phyloP scores from a whole-genome alignment of 2,797 vertebrate genomes.

The Alauda arvensis region DNA sequence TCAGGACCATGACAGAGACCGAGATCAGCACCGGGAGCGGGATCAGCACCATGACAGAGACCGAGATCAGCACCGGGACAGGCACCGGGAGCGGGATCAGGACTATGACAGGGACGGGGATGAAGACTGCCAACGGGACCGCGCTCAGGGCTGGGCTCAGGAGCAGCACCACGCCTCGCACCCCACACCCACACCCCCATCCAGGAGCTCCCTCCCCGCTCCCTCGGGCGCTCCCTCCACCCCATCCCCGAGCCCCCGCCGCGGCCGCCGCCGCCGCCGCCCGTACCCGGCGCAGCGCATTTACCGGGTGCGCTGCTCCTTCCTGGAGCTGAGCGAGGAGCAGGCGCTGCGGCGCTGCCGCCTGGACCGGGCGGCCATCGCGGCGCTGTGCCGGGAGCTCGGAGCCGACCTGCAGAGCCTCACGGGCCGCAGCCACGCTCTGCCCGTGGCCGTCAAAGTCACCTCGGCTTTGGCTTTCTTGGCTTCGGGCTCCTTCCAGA shows the following conservation, averaged over 20 bases:
- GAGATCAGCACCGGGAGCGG: neutral
- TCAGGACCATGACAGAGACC: neutral
- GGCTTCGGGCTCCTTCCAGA: constrained; percentile 1
- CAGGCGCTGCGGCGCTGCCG: constrained; percentile 8
- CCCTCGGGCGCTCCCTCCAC: neutral
- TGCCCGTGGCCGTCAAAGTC: constrained; percentile 4
- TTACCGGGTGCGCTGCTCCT: constrained; percentile 21
- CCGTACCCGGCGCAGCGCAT: neutral
- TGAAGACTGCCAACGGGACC: too few relatives aligned
- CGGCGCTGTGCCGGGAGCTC: neutral
- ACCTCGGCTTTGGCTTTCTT: neutral
- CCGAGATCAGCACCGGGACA: neutral
- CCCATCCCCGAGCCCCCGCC: neutral
- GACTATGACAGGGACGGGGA: neutral
- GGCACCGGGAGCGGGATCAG: neutral
- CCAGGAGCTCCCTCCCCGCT: neutral
- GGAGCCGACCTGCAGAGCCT: constrained; percentile 1
- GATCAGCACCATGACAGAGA: neutral
- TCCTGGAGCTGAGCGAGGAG: constrained; percentile 38
- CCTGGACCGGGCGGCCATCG: neutral
- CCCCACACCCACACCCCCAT: too few relatives aligned
- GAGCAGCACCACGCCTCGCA: neutral
- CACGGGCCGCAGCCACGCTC: neutral
- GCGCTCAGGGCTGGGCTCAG: neutral
- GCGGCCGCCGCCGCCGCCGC: neutral